A percentile compares a stretch with the other conserved stretches of the same genome.
These are phyloP conservation scores for Barbus barbus DNA, from an alignment of 2,113 vertebrate species.

Conservation along the genomic window DNA sequence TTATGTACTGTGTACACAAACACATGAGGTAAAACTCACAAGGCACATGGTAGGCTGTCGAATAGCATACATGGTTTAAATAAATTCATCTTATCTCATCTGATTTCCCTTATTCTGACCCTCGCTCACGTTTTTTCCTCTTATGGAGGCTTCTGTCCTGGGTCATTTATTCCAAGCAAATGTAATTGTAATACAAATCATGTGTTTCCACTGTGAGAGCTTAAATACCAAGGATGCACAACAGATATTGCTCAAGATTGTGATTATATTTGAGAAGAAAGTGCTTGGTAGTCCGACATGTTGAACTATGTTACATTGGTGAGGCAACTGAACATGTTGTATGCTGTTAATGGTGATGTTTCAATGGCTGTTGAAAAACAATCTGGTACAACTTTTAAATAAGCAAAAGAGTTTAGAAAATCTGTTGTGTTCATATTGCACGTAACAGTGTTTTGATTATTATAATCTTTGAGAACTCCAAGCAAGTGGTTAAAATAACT, in stretches of 20 bases:
- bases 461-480: background rate
- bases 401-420: background rate
- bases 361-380: background rate
- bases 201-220: background rate
- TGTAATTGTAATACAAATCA: background rate
- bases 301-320: background rate
- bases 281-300: background rate
- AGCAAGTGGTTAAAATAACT: background rate
- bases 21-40: background rate
- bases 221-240: background rate
- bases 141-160: background rate
- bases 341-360: background rate
- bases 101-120: background rate
- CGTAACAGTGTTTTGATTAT: background rate
- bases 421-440: background rate
- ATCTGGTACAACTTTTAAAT: background rate
- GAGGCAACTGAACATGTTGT: background rate
- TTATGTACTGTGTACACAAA: conserved; percentile 12
- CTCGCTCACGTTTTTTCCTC: background rate
- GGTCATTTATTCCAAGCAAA: background rate
- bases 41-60: no score
- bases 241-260: background rate
- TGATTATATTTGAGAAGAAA: background rate
- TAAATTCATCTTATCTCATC: background rate
- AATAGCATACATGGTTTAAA: background rate